Base-by-base conservation (phyloP, 2,113 vertebrate species). In the Salvelinus fontinalis region DNA sequence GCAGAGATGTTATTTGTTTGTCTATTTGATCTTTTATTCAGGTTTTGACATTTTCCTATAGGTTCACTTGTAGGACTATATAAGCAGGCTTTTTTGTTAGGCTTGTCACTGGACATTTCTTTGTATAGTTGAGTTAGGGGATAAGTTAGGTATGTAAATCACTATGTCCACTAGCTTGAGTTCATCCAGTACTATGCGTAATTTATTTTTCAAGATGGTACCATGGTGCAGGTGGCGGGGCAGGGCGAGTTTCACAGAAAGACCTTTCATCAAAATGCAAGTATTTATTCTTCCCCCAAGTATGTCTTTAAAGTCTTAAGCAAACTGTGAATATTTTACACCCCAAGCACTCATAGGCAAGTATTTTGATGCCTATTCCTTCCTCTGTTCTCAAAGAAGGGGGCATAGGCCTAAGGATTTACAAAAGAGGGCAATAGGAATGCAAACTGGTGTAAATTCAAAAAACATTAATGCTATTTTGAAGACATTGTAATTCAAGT, bases 171-270 rank as follows among this genome's bases (percentile, higher is more conserved):
- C 66, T 68, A 68, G 66, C 27, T 9, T 68, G 66, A 34, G 66
- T 68, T 68, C 66, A 68, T 68, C 29, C 66, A 68, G 39, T 34
- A 31, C 29, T 68, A 8, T 68, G 67, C 67, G 8, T 68, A n/a
- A 68, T 68, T 29, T 68, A 68, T 68, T 68, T 68, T 68, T 68
- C 67, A 68, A 68, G 67, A 68, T 68, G 67, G 67, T 68, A 68
- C 67, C 67, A 68, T 68, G 67, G 67, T 68, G 67, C 67, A 68
- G 67, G 67, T 68, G 67, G 29, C 67, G 67, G 29, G 29, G 20
- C 67, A 68, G 67, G 67, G 67, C 13, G 67, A 68, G 67, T 68
- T 68, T 68, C 67, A 68, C 67, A 68, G 29, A 68, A 68, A 68
- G 67, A 68, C 67, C 67, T 68, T 68, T 68, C 67, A 44, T 68